phyloP scores from a whole-genome alignment of 1,140 invertebrate species.

The Nautilus pompilius region DNA sequence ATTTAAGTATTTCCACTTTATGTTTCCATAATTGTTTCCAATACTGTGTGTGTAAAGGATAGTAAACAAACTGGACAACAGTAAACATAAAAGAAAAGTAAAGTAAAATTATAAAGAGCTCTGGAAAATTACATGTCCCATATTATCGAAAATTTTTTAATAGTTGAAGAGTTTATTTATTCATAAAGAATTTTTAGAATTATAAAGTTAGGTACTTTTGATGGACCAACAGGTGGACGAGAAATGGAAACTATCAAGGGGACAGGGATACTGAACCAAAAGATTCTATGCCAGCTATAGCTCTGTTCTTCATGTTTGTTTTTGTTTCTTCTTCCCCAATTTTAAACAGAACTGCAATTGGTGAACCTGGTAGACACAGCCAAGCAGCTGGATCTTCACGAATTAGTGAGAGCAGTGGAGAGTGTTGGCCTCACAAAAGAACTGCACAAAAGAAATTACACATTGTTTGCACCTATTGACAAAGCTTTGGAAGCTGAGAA shows the following conservation, averaged over 20 bases:
- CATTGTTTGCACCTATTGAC: constrained; percentile 35
- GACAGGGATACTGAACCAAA: background rate
- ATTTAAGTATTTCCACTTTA: no score
- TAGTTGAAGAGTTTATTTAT: no score
- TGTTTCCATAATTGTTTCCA: no score
- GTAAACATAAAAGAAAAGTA: no score
- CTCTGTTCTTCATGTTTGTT: background rate
- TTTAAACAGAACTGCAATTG: constrained; percentile 17
- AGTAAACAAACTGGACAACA: no score
- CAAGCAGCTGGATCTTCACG: constrained; percentile 21
- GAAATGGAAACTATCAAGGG: background rate
- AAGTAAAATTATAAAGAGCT: no score
- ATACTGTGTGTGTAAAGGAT: no score
- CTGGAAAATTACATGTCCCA: no score
- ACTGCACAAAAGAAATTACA: constrained; percentile 24
- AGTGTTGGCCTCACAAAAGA: constrained; percentile 21
- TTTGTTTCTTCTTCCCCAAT: background rate
- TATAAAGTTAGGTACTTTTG: background rate
- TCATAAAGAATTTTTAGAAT: background rate
- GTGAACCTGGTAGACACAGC: constrained; percentile 18
- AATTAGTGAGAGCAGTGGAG: constrained; percentile 26
- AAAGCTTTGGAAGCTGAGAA: constrained; percentile 18
- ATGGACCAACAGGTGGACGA: background rate
- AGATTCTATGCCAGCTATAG: background rate
- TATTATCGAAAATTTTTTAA: no score